Conservation (phyloP, 2,888 invertebrate genomes). For the Ormia ochracea region DNA sequence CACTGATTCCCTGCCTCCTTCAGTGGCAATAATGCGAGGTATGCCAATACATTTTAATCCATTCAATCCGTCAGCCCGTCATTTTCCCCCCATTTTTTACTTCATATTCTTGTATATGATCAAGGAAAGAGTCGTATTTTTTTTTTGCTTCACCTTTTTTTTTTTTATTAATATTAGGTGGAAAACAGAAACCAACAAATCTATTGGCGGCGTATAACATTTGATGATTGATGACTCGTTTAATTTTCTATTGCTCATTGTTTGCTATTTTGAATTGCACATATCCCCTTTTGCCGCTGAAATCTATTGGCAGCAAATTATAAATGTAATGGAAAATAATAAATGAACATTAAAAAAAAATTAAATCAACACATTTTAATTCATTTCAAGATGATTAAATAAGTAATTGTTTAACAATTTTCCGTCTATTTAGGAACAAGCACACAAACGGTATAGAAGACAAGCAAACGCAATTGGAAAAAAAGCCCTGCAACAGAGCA, state of each 20-base stretch:
- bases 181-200: slow-evolving; percentile 45
- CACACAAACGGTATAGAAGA: background rate
- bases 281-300: background rate
- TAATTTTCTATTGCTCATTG: slow-evolving; percentile 31
- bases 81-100: slow-evolving; percentile 64
- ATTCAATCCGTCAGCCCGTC: slow-evolving; percentile 74
- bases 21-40: slow-evolving; percentile 28
- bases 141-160: slow-evolving; percentile 29
- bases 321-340: slow-evolving; percentile 1
- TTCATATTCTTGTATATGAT: background rate
- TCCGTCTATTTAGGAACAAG: slow-evolving; percentile 35
- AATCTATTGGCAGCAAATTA: background rate
- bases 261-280: background rate
- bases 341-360: slow-evolving; percentile 12
- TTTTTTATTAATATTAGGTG: background rate
- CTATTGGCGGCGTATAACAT: slow-evolving; percentile 70
- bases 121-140: slow-evolving; percentile 50
- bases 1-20: slow-evolving; percentile 4
- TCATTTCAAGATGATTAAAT: slow-evolving; percentile 59
- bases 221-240: slow-evolving; percentile 74
- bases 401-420: slow-evolving; percentile 59
- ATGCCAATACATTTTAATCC: slow-evolving; percentile 67
- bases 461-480: slow-evolving; percentile 25
- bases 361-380: slow-evolving; percentile 54
- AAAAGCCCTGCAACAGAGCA: slow-evolving; percentile 34